These are phyloP conservation scores for Meriones unguiculatus DNA, from an alignment of 2,113 vertebrate species.

Conservation along the genomic window DNA sequence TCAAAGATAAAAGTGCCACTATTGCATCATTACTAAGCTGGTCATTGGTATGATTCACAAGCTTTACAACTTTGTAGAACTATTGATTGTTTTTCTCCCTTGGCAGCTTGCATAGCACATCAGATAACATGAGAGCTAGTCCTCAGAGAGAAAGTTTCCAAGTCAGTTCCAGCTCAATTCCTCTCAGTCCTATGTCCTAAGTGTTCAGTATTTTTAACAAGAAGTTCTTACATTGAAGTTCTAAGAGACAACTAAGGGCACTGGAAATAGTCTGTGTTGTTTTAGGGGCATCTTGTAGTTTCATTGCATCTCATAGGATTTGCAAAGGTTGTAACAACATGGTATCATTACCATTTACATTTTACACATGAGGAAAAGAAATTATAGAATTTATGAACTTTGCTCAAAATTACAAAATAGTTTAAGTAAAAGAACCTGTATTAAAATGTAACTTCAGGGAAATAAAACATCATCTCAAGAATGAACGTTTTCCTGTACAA, in stretches of 20 bases:
- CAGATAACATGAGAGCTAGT: not conserved
- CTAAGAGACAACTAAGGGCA: not conserved
- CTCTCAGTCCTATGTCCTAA: not conserved
- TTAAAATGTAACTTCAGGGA: not conserved
- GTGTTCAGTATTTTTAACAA: not conserved
- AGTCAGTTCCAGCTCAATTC: not conserved
- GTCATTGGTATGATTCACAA: not conserved
- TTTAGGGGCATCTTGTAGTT: not conserved
- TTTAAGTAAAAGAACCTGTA: constrained; percentile 6
- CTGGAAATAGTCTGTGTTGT: not conserved
- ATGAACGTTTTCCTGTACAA: constrained; percentile 13
- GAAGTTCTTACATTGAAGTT: not conserved
- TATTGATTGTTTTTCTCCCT: not conserved
- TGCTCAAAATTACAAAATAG: not conserved
- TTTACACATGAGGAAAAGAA: constrained; percentile 39
- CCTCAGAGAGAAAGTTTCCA: not conserved
- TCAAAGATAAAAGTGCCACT: not conserved
- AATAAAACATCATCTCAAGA: not conserved
- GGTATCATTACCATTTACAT: not conserved
- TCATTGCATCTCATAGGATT: not conserved
- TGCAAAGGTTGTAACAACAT: not conserved
- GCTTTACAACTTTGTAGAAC: not conserved
- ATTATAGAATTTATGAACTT: not conserved
- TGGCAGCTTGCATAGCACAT: not conserved
- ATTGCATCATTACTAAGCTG: not conserved